A percentile compares a stretch with the other conserved stretches of the same genome.
Conservation (phyloP, 2,888 invertebrate genomes). For the Pycnomerus fuliginosus region DNA sequence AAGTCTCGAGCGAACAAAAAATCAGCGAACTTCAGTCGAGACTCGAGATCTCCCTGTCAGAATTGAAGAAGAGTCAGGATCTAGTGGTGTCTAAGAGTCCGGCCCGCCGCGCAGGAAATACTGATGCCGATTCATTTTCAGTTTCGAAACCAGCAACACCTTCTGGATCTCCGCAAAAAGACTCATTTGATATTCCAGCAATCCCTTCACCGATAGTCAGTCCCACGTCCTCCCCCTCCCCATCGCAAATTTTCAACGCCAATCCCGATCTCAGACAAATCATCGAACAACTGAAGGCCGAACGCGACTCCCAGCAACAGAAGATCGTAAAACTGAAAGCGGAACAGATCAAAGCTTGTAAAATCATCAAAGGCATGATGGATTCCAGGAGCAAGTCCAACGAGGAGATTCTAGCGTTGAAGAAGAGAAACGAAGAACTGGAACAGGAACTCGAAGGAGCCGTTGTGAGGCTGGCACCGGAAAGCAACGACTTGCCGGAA, state of each 20-base stretch:
- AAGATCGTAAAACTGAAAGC: constrained; percentile 46
- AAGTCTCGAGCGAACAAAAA: constrained; percentile 48
- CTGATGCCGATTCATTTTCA: constrained; percentile 47
- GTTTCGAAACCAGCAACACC: constrained; percentile 47
- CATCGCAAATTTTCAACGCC: constrained; percentile 4
- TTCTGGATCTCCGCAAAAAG: constrained; percentile 44
- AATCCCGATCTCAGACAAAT: constrained; percentile 20
- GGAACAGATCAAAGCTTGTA: constrained; percentile 50
- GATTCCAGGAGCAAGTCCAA: constrained; percentile 43
- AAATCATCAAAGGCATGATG: constrained; percentile 50
- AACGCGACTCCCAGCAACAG: constrained; percentile 32
- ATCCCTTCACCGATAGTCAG: constrained; percentile 8
- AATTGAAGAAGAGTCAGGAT: constrained; percentile 46
- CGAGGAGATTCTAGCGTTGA: constrained; percentile 45
- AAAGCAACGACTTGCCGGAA: constrained; percentile 8
- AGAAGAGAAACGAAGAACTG: constrained; percentile 37
- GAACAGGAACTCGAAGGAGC: constrained; percentile 36
- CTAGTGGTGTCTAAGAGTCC: constrained; percentile 40
- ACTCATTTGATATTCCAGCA: constrained; percentile 36
- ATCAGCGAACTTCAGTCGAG: constrained; percentile 43
- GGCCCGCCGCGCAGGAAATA: constrained; percentile 30
- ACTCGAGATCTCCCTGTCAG: constrained; percentile 42
- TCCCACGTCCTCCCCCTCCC: constrained; percentile 8
- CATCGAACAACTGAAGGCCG: constrained; percentile 26
- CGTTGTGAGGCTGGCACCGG: constrained; percentile 30